Evolutionary conservation across 2,888 invertebrate species (phyloP), one percentile per base, ranked within the genome.

Genomic region (Leptopilina myrica): DNA sequence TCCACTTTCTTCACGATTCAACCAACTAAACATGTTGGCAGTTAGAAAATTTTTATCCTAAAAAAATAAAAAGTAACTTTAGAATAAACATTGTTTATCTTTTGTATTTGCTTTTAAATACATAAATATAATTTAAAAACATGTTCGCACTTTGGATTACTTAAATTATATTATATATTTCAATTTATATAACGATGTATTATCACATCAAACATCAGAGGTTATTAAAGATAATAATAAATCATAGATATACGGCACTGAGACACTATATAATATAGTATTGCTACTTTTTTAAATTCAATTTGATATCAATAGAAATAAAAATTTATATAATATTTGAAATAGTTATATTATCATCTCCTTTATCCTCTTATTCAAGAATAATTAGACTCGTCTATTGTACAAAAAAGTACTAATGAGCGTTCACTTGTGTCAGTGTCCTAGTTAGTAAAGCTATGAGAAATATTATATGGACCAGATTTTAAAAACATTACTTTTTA

Each of bases 11-110:
- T 97, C 96, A 88, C 95, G 95, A 88, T 93, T 95, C 86, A 97
- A 92, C 95, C 97, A 97, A 93, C 96, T 97, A 92, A 97, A 97
- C 97, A 97, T 97, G 91, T 92, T 95, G 20, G n/a, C 15, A 8
- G 14, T 26, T 56, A 3, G 9, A 56, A 14, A 12, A 43, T 43
- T 43, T 0, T 73, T 9, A 33, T 26, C 33, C 69, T 73, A 14
- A 8, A 56, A 73, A 43, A 15, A n/a, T 9, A n/a, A 46, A 33
- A 15, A n/a, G 7, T 14, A 5, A 14, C 26, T 26, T 73, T 5
- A 8, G 46, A 12, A 20, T 12, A 4, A 43, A 43, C 8, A 43
- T 43, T 43, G 7, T 7, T 43, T 43, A 43, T 43, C 43, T 43
- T 8, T 5, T 7, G 6, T 43, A 6, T 43, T 43, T 43, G 43